These are phyloP conservation scores for Nycteola revayana DNA, from an alignment of 2,888 invertebrate genomes.

Conservation along the genomic window DNA sequence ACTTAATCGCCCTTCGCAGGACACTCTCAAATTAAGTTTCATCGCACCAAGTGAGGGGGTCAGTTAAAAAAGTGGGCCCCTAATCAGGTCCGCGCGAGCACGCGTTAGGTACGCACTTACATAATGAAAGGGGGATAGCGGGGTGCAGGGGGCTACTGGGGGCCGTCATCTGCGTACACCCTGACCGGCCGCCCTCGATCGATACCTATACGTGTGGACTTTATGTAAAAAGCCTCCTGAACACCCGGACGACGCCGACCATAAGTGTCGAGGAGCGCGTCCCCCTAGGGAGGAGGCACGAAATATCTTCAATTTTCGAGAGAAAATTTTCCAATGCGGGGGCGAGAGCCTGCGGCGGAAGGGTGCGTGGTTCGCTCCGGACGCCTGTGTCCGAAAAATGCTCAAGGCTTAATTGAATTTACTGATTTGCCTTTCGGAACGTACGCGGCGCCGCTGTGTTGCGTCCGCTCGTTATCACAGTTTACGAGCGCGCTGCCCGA, in stretches of 20 bases:
- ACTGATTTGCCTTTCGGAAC: slow-evolving; percentile 77
- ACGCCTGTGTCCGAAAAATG: slow-evolving; percentile 78
- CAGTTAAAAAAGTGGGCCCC: slow-evolving; percentile 80
- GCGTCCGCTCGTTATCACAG: slow-evolving; percentile 61
- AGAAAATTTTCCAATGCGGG: slow-evolving; percentile 81
- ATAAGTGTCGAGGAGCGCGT: slow-evolving; percentile 81
- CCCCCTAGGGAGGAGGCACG: slow-evolving; percentile 77
- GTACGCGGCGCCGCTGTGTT: slow-evolving; percentile 44
- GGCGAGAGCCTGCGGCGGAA: slow-evolving; percentile 76
- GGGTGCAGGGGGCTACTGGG: slow-evolving; percentile 55
- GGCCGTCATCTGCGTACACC: slow-evolving; percentile 81
- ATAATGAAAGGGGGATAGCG: slow-evolving; percentile 79
- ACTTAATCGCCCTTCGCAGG: slow-evolving; percentile 59
- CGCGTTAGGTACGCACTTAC: slow-evolving; percentile 81
- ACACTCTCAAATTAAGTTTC: slow-evolving; percentile 77
- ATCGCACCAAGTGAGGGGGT: slow-evolving; percentile 76
- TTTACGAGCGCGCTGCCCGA: slow-evolving; percentile 48
- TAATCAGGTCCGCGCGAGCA: slow-evolving; percentile 81
- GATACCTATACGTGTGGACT: slow-evolving; percentile 82
- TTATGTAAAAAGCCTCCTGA: slow-evolving; percentile 82
- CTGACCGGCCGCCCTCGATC: slow-evolving; percentile 79
- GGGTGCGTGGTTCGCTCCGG: slow-evolving; percentile 66
- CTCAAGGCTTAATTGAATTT: slow-evolving; percentile 79
- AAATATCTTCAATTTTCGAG: slow-evolving; percentile 82
- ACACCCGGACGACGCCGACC: slow-evolving; percentile 79